Conservation (phyloP, 2,888 invertebrate genomes). For the Thyatira batis region DNA sequence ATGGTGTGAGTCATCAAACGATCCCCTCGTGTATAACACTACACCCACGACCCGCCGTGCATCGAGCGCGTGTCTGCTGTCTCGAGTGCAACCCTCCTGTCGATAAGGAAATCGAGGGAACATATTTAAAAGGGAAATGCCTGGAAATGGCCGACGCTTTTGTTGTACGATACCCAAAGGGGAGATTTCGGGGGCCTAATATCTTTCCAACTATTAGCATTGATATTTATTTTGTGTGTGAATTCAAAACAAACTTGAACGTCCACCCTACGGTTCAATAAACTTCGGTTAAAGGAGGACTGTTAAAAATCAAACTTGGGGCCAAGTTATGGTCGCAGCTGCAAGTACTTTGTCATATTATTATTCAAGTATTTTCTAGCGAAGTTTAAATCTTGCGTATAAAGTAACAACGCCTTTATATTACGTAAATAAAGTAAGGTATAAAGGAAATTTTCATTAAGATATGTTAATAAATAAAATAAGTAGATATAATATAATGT, state of each 20-base stretch:
- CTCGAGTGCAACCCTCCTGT: conserved; percentile 39
- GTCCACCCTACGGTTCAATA: conserved; percentile 27
- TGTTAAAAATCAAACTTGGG: background rate
- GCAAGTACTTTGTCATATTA: background rate
- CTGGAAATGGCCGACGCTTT: conserved; percentile 77
- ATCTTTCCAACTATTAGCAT: conserved; percentile 66
- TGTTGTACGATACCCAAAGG: conserved; percentile 67
- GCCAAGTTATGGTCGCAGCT: background rate
- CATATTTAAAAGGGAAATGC: conserved; percentile 77
- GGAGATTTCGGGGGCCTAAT: conserved; percentile 65
- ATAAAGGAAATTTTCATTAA: too few species aligned
- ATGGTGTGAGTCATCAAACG: conserved; percentile 43
- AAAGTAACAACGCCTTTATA: background rate
- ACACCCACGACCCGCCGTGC: too few species aligned
- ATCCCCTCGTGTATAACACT: conserved; percentile 36
- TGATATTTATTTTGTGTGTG: conserved; percentile 71
- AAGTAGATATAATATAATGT: background rate
- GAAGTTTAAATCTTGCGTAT: background rate
- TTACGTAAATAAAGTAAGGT: too few species aligned
- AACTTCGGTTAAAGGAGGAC: conserved; percentile 20
- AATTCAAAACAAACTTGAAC: conserved; percentile 61
- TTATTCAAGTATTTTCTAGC: background rate
- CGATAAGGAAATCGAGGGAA: conserved; percentile 72
- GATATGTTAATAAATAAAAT: too few species aligned
- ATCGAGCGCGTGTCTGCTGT: conserved; percentile 30